Base-by-base conservation (phyloP, 1,140 invertebrate species). In the Trichonephila clavata region DNA sequence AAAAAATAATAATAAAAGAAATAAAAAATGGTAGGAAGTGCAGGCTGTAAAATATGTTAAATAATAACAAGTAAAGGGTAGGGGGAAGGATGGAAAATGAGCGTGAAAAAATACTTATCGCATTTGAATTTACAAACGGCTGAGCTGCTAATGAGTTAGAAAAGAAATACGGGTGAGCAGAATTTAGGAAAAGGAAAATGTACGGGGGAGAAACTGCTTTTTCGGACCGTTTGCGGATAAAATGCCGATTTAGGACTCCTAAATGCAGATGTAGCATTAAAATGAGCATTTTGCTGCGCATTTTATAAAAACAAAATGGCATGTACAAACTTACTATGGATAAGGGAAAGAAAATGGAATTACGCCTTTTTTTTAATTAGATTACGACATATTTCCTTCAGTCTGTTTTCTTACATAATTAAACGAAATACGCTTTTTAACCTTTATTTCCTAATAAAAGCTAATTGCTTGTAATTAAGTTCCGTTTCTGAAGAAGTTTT, bases 101-200 rank as follows among this genome's bases (percentile, higher is more conserved):
- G 63, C 21, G 63, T 65, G 63, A 89, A 89, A 89, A 71, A 89
- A 89, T 57, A 89, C 87, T 89, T 89, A 89, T 89, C 87, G 65
- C 87, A 89, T 89, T 89, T 89, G 87, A 89, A 89, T 89, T 89
- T 89, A 89, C 87, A 89, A 89, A 43, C 65, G 87, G 87, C 20
- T 71, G 20, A 43, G 32, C 65, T 71, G 63, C 87, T 89, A 71
- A 89, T 89, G 87, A 71, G 87, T 71, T 39, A 89, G 87, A 89
- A 89, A 59, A 57, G 60, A 87, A 86, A 63, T 57, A 87, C 81
- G 43, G 50, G 20, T 14, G 68, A 71, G 81, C 18, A 27, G 24
- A 59, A 84, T 57, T 84, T 84, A n/a, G 5, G 57, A 24, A 84
- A 84, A 57, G 39, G 81, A 59, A 84, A 84, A n/a, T 20, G 24